Conservation (phyloP, 2,113 vertebrate species). For the Sardina pilchardus region DNA sequence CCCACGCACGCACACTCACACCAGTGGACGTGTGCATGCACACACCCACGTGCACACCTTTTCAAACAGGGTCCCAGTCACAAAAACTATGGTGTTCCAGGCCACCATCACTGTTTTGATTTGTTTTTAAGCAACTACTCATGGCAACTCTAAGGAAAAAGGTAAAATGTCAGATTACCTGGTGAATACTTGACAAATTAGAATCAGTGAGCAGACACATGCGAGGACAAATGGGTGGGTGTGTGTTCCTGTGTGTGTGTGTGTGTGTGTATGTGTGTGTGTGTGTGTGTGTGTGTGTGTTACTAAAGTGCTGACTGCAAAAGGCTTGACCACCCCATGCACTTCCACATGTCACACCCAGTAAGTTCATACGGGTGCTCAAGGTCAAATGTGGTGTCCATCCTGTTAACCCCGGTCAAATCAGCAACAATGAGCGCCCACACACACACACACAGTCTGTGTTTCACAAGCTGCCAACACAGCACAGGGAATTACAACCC, state of each 20-base stretch:
- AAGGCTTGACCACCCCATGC: neutral
- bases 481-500: conserved; percentile 27
- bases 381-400: neutral
- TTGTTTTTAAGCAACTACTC: too few species aligned
- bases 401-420: neutral
- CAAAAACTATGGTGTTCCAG: neutral
- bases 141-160: too few species aligned
- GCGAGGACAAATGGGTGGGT: neutral
- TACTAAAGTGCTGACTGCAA: neutral
- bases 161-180: too few species aligned
- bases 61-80: neutral
- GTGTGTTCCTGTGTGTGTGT: neutral
- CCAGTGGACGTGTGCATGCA: neutral
- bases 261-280: neutral
- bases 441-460: neutral
- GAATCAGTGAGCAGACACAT: neutral
- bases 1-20: neutral
- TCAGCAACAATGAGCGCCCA: neutral
- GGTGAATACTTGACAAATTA: too few species aligned
- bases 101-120: too few species aligned
- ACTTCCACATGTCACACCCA: neutral
- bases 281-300: neutral
- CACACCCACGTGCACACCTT: neutral
- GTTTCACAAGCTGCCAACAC: conserved; percentile 7
- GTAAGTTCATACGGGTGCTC: neutral